Conservation (phyloP, 2,888 invertebrate genomes). For the Lysandra bellargus region DNA sequence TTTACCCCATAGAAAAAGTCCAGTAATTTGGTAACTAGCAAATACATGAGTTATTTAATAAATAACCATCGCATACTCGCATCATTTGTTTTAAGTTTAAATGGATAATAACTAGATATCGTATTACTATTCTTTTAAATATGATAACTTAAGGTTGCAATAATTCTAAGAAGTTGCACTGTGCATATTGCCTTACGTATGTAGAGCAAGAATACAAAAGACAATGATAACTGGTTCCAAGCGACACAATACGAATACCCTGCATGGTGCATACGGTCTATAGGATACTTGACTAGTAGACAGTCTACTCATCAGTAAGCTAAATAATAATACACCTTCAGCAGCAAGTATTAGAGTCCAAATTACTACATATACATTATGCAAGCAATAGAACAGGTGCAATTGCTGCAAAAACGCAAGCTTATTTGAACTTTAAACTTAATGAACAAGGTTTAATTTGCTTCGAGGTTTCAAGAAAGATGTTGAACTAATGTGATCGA, state of each 20-base stretch:
- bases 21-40: too few species aligned
- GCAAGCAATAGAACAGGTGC: neutral
- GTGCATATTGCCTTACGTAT: constrained; percentile 34
- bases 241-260: constrained; percentile 27
- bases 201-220: constrained; percentile 38
- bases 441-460: neutral
- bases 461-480: neutral
- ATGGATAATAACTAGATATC: neutral
- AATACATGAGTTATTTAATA: too few species aligned
- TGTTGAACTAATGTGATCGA: neutral
- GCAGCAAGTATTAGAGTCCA: neutral
- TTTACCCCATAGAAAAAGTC: too few species aligned
- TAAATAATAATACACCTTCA: neutral
- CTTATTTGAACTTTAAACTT: neutral
- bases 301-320: neutral
- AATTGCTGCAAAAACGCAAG: neutral
- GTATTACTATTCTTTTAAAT: neutral
- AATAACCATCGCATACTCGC: too few species aligned
- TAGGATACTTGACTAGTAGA: neutral
- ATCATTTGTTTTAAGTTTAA: neutral
- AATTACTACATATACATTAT: neutral
- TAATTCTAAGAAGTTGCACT: neutral
- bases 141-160: neutral
- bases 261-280: neutral
- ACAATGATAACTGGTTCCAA: constrained; percentile 38